phyloP scores from a whole-genome alignment of 2,888 invertebrate species.

The Aporophyla nigra region DNA sequence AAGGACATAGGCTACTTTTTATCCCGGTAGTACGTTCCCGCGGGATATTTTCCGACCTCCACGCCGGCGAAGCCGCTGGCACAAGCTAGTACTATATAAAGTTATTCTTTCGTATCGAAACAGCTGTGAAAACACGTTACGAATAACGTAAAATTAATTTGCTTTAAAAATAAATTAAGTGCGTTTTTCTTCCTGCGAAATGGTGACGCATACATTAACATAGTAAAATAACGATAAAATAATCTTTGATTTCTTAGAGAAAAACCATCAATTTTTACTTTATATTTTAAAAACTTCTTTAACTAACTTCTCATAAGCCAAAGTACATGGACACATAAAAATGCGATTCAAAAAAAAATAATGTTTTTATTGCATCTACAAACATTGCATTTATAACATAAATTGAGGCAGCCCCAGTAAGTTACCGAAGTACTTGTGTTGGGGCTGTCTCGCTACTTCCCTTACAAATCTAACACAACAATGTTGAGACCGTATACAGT shows the following conservation, averaged over 20 bases:
- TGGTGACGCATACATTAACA: slow-evolving; percentile 48
- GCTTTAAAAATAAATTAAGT: slow-evolving; percentile 40
- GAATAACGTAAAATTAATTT: slow-evolving; percentile 39
- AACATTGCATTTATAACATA: too few relatives aligned
- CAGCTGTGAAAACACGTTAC: slow-evolving; percentile 43
- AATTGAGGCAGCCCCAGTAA: too few relatives aligned
- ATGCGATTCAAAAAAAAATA: slow-evolving; percentile 64
- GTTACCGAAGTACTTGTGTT: too few relatives aligned
- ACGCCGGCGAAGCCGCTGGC: too few relatives aligned
- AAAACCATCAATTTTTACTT: background rate
- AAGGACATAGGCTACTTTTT: too few relatives aligned
- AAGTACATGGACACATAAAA: slow-evolving; percentile 60
- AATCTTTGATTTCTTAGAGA: slow-evolving; percentile 10
- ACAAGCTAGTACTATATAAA: too few relatives aligned
- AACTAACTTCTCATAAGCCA: slow-evolving; percentile 1
- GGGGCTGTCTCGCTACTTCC: too few relatives aligned
- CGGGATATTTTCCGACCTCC: too few relatives aligned
- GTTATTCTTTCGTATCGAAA: background rate
- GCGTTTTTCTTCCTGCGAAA: slow-evolving; percentile 39
- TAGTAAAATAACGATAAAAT: slow-evolving; percentile 27
- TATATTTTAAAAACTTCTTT: background rate
- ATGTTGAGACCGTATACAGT: too few relatives aligned
- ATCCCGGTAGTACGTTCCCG: too few relatives aligned
- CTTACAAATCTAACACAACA: too few relatives aligned
- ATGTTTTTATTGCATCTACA: too few relatives aligned